phyloP scores from a whole-genome alignment of 1,140 invertebrate genomes.

The Tetramorium alpestre region DNA sequence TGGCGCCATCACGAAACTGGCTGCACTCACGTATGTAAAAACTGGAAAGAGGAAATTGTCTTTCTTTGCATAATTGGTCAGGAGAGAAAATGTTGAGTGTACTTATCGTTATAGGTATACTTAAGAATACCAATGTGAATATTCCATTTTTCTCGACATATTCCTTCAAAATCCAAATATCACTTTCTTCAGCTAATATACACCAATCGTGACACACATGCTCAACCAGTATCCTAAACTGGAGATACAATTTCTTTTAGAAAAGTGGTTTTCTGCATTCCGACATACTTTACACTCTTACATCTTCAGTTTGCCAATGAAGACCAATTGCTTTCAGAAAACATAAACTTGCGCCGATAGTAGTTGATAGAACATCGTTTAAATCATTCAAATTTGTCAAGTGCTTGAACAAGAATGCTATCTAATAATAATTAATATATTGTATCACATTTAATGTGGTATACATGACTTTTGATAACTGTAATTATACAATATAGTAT shows the following conservation, averaged over 20 bases:
- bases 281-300: neutral
- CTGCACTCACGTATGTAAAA: neutral
- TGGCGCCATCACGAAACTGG: neutral
- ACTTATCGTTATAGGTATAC: conserved; percentile 20
- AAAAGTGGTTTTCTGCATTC: neutral
- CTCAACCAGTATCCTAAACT: conserved; percentile 16
- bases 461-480: neutral
- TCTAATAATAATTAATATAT: neutral
- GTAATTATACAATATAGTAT: neutral
- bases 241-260: neutral
- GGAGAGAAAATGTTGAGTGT: neutral
- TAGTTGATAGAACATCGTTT: neutral
- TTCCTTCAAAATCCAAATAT: conserved; percentile 6
- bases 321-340: neutral
- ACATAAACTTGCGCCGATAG: neutral
- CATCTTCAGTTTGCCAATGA: neutral
- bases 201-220: conserved; percentile 23
- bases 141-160: conserved; percentile 1
- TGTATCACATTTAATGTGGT: neutral
- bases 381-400: neutral
- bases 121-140: conserved; percentile 1
- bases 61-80: neutral
- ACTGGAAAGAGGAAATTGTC: neutral
- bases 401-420: neutral
- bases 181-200: neutral